phyloP scores from a whole-genome alignment of 2,797 vertebrate genomes.

The Tamandua tetradactyla region DNA sequence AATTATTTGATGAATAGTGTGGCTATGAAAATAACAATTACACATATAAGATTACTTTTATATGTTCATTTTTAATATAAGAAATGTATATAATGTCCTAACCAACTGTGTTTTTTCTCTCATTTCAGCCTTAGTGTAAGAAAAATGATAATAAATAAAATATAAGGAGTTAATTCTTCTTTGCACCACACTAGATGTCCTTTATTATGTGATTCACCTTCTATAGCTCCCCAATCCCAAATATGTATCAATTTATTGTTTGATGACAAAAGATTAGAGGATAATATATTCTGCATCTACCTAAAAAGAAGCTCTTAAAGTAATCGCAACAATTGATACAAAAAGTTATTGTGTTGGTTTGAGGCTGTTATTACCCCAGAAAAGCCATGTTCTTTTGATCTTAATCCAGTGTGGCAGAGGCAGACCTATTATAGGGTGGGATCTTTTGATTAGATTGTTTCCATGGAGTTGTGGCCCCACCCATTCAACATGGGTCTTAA shows the following conservation, averaged over 20 bases:
- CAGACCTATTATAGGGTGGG: no score
- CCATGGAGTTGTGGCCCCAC: no score
- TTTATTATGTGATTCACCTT: background rate
- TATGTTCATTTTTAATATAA: background rate
- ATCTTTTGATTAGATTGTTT: no score
- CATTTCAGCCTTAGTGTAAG: fast-evolving
- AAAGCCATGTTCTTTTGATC: no score
- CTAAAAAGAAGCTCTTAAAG: background rate
- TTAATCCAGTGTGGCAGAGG: no score
- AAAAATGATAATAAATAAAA: background rate
- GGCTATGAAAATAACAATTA: background rate
- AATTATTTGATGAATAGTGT: background rate
- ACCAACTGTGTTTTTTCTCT: background rate
- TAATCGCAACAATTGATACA: background rate
- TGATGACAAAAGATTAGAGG: background rate
- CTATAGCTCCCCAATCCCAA: background rate
- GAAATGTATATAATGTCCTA: background rate
- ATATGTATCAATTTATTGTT: background rate
- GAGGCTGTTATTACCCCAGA: no score
- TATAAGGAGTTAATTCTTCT: background rate
- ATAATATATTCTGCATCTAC: background rate
- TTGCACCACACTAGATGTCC: background rate
- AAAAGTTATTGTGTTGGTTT: background rate
- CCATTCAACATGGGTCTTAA: no score
- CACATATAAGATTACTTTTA: background rate